Base-by-base conservation (phyloP, 2,113 vertebrate species). In the Actenoides lindsayi region DNA sequence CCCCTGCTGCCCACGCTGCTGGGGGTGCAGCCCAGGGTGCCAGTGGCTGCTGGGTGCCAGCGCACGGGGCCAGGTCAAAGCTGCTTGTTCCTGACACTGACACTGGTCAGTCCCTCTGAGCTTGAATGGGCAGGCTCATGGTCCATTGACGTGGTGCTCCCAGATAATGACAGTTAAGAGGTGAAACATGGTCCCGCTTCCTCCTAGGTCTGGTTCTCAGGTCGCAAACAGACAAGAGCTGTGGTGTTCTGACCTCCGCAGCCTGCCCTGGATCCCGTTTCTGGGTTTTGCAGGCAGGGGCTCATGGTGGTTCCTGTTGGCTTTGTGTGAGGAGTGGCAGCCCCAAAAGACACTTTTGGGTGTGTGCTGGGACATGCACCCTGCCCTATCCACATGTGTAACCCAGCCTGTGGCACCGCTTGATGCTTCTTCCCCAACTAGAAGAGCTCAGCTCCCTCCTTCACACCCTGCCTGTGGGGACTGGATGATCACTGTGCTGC, bases 401-500 rank as follows among this genome's bases (percentile, higher is more conserved):
- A 35, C 31, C 25, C 5, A 35, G 33, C 16, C 18, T 0, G 0
- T 39, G 46, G 39, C 35, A 53, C 41, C 31, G 30, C 6, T 16
- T 39, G 18, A 7, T 27, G 4, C 25, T 50, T 54, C 41, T 7
- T 71, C 44, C 30, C 18, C 17, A 9, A 4, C 11, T 20, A 2
- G 39, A 17, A 12, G 17, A 10, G 23, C 14, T 25, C 18, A 56
- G 15, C 4, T 63, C 6, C 11, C 13, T 7, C 2, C 6, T 75
- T 53, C 24, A n/a, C 8, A 20, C 11, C 23, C 33, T 82, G 25
- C 11, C 33, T 6, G 0, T 19, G 18, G 60, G 21, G 7, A 30
- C 10, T 1, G 0, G 5, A 23, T 21, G 13, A 11, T 64, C 3
- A 5, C 4, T 0, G 0, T 33, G 39, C 35, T 4, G 1, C 0